These are phyloP conservation scores for Sinodicranocentrus sp. DNA, from an alignment of 2,888 invertebrate species.

Conservation along the genomic window DNA sequence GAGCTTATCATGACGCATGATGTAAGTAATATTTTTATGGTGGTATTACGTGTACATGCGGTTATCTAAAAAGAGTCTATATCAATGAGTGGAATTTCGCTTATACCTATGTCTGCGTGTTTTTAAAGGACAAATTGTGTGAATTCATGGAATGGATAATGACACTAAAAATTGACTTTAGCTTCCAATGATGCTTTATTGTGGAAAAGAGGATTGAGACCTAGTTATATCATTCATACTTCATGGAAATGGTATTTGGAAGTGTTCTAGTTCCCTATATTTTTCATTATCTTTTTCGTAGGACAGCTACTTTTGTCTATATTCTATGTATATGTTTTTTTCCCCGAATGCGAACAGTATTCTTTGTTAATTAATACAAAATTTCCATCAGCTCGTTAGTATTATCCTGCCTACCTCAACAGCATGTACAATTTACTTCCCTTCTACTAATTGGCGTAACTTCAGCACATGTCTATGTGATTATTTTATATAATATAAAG, in stretches of 20 bases:
- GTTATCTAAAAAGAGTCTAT: no score
- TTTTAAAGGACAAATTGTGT: neutral
- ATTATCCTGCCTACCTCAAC: no score
- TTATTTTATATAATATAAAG: no score
- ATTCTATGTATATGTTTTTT: no score
- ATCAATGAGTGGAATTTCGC: no score
- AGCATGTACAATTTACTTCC: no score
- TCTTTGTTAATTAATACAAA: no score
- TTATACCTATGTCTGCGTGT: conserved; percentile 8
- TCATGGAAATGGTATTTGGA: neutral
- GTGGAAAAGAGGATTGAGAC: conserved; percentile 3
- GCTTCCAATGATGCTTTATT: no score
- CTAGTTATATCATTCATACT: neutral
- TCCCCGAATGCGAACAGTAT: no score
- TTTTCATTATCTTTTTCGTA: conserved; percentile 16
- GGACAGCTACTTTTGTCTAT: neutral
- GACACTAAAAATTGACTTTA: neutral
- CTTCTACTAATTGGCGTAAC: no score
- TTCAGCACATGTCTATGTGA: no score
- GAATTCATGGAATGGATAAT: conserved; percentile 11
- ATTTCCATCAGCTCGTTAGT: no score
- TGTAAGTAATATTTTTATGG: conserved; percentile 12
- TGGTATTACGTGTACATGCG: neutral
- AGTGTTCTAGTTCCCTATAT: conserved; percentile 18
- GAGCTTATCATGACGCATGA: conserved; percentile 1